Evolutionary conservation across 2,888 invertebrate genomes (phyloP), one percentile per base, ranked within the genome.

Genomic region (Eumerus sabulonum): DNA sequence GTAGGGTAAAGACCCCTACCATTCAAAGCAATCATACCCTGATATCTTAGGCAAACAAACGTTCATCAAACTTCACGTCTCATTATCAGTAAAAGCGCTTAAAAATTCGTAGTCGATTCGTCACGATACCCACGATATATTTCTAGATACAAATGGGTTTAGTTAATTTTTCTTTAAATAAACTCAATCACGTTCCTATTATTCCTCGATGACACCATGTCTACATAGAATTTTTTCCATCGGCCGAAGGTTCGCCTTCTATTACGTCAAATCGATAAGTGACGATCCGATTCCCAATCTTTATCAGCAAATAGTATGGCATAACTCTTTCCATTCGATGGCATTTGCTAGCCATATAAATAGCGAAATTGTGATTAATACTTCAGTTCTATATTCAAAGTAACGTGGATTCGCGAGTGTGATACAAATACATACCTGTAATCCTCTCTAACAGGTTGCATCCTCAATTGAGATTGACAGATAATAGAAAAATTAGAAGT

Each of bases 211-310:
- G 50, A 67, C 67, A 50, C 18, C 57, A 68, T 50, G 17, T 13
- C 35, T 35, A 16, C 16, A 27, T 27, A 27, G 2, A 7, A 27
- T 4, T 27, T 27, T 27, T 27, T 40, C 11, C 40, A n/a, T n/a
- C 40, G n/a, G 40, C 9, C 40, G 12, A 11, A 40, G 9, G 40
- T 40, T 40, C 40, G n/a, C 11, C n/a, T n/a, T 40, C 12, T 9
- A 16, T 0, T 7, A 13, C 50, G 72, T 72, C 47, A 72, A 77
- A 59, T 59, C 72, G 77, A 63, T 67, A 77, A 77, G 72, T 72
- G 47, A 72, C 44, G 56, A 67, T 27, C 62, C 17, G 35, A n/a
- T 35, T 7, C 13, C 62, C 56, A 63, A 63, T 77, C 72, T 72
- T 45, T 16, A 27, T 27, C 27, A 27, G 27, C 7, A 7, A 27